A percentile compares a stretch with the other conserved stretches of the same genome.
These are phyloP conservation scores for Centroberyx gerrardi DNA, from an alignment of 2,797 vertebrate genomes.

Conservation along the genomic window DNA sequence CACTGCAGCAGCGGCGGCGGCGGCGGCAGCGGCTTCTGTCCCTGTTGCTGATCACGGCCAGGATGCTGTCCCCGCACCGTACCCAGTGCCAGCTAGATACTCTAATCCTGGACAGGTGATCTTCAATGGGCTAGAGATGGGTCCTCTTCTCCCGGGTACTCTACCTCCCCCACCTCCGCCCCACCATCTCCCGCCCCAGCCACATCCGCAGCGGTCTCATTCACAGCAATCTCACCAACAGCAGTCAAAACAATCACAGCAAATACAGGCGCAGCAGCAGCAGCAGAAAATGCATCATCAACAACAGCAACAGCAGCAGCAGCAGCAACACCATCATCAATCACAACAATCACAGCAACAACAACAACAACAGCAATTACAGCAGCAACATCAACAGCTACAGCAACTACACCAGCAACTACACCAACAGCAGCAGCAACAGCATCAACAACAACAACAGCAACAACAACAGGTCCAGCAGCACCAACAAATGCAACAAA, in stretches of 20 bases:
- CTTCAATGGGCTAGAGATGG: constrained; percentile 90
- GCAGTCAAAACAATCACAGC: constrained; percentile 73
- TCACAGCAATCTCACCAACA: constrained; percentile 79
- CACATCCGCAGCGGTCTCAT: constrained; percentile 79
- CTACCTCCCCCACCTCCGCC: constrained; percentile 85
- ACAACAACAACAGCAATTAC: constrained; percentile 55
- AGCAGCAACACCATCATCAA: constrained; percentile 13
- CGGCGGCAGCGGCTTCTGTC: constrained; percentile 75
- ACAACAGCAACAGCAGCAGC: constrained; percentile 65
- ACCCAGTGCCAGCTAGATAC: constrained; percentile 89
- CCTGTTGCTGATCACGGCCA: constrained; percentile 81
- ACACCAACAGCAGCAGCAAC: constrained; percentile 49
- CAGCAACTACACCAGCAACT: constrained; percentile 54
- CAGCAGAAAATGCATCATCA: constrained; percentile 71
- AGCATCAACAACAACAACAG: constrained; percentile 56
- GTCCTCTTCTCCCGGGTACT: constrained; percentile 85
- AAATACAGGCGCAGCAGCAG: constrained; percentile 72
- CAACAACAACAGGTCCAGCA: constrained; percentile 68
- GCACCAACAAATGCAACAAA: constrained; percentile 76
- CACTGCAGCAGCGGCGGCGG: constrained; percentile 79
- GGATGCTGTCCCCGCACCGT: constrained; percentile 85
- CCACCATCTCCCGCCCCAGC: constrained; percentile 85
- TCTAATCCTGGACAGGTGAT: constrained; percentile 92
- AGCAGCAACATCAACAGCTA: constrained; percentile 68
- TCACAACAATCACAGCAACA: constrained; percentile 19